Conservation (phyloP, 2,888 invertebrate genomes). For the Heliconius sara region DNA sequence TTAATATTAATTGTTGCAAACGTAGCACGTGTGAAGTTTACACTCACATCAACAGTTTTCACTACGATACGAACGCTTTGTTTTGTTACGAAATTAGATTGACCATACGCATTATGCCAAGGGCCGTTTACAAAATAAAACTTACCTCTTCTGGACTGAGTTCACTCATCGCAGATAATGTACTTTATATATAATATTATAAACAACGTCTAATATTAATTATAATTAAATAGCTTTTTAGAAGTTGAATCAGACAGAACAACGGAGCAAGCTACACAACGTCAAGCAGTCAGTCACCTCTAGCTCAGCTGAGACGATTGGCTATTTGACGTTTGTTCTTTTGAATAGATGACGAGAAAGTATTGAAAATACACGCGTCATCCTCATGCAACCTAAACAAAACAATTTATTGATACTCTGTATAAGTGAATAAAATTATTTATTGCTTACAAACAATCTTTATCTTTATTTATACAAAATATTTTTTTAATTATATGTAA, state of each 20-base stretch:
- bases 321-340: slow-evolving; percentile 72
- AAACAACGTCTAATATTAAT: slow-evolving; percentile 54
- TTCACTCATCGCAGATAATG: slow-evolving; percentile 88
- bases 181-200: slow-evolving; percentile 52
- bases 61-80: slow-evolving; percentile 78
- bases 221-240: slow-evolving; percentile 61
- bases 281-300: slow-evolving; percentile 82
- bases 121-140: slow-evolving; percentile 72
- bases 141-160: slow-evolving; percentile 95
- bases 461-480: neutral
- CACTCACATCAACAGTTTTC: slow-evolving; percentile 63
- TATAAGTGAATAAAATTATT: neutral
- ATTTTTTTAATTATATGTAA: neutral
- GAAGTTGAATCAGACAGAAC: slow-evolving; percentile 67
- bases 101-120: slow-evolving; percentile 76
- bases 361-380: slow-evolving; percentile 84
- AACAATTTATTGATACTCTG: slow-evolving; percentile 29
- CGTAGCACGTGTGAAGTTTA: slow-evolving; percentile 64
- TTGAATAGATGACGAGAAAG: slow-evolving; percentile 75
- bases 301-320: slow-evolving; percentile 72
- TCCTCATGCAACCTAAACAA: slow-evolving; percentile 59
- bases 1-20: slow-evolving; percentile 52
- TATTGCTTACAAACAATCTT: neutral
- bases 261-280: slow-evolving; percentile 68
- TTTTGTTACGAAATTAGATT: slow-evolving; percentile 84